Evolutionary conservation across 2,888 invertebrate genomes (phyloP).

Genomic region (Mactromeris polynyma): DNA sequence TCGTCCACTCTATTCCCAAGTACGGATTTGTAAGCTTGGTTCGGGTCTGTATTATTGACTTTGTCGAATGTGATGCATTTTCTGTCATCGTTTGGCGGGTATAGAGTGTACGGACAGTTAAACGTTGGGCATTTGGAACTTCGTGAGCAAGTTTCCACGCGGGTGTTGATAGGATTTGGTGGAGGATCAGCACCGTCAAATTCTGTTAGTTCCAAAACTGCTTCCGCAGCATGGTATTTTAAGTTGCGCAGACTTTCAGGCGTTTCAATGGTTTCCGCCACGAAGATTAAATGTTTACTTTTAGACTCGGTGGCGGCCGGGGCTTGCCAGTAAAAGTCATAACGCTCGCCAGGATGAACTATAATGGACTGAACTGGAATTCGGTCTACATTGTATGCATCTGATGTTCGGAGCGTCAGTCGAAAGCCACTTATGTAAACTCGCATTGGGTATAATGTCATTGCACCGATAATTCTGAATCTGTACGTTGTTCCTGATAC

Average conservation of each 20-base stretch:
- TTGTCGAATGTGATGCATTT: conserved; percentile 60
- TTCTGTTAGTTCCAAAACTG: conserved; percentile 60
- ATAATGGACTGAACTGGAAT: conserved; percentile 67
- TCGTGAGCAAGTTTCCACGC: background rate
- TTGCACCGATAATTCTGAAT: conserved; percentile 48
- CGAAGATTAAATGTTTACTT: conserved; percentile 67
- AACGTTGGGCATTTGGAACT: conserved; percentile 59
- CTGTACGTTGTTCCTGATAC: conserved; percentile 38
- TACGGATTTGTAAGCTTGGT: conserved; percentile 24
- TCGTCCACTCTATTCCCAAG: conserved; percentile 28
- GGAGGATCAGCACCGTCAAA: conserved; percentile 40
- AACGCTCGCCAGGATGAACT: conserved; percentile 74
- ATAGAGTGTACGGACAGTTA: conserved; percentile 71
- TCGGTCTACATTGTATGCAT: conserved; percentile 66
- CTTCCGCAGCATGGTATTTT: conserved; percentile 67
- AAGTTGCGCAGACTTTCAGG: conserved; percentile 30
- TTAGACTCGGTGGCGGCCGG: conserved; percentile 21
- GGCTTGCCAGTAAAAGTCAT: conserved; percentile 69
- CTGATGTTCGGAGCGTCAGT: conserved; percentile 65
- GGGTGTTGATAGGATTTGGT: conserved; percentile 38
- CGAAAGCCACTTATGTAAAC: conserved; percentile 26
- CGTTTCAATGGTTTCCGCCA: conserved; percentile 71
- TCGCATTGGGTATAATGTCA: conserved; percentile 52
- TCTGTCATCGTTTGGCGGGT: conserved; percentile 30
- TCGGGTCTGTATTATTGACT: conserved; percentile 45